Base-by-base conservation (phyloP, 2,113 vertebrate species). In the Antennarius striatus region DNA sequence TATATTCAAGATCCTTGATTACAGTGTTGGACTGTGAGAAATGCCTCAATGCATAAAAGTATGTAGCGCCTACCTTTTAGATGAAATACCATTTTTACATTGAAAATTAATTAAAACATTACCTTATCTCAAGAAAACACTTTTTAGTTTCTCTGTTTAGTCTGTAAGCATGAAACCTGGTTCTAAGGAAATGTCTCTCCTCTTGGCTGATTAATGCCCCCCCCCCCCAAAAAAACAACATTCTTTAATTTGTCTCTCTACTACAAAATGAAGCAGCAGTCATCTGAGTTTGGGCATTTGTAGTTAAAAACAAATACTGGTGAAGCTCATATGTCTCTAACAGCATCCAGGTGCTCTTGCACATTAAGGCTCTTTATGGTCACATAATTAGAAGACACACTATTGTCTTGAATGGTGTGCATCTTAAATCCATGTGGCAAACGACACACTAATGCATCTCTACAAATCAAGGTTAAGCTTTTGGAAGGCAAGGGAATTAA, bases 381-480 rank as follows among this genome's bases (percentile, higher is more conserved):
- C 69, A 58, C 63, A 71, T 86, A 74, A 88, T 86, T 76, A 82
- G 68, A 45, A 50, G 54, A 64, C 51, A 67, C 36, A 17, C 73
- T 64, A 56, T 80, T 71, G 80, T 73, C 75, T 73, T 74, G 71
- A 85, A 79, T 69, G 66, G 69, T 59, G 48, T 55, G 50, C 69
- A 50, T 80, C 78, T 79, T 85, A 68, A 80, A 40, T 75, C 83
- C 88, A 86, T 81, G 59, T 88, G 85, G 83, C 60, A 78, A 83
- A 81, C 67, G 53, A 56, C 10, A 10, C 32, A 30, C 28, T 78
- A 82, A 85, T 79, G 73, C 5, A 43, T 68, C 54, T 75, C 45
- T 15, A 53, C 46, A 36, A 86, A 82, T 80, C 50, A 75, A 60
- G 50, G 65, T 70, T 71, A 57, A 63, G 57, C 65, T 67, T 64